Evolutionary conservation across 2,888 invertebrate species (phyloP).

Genomic region (Cryptosula pallasiana): DNA sequence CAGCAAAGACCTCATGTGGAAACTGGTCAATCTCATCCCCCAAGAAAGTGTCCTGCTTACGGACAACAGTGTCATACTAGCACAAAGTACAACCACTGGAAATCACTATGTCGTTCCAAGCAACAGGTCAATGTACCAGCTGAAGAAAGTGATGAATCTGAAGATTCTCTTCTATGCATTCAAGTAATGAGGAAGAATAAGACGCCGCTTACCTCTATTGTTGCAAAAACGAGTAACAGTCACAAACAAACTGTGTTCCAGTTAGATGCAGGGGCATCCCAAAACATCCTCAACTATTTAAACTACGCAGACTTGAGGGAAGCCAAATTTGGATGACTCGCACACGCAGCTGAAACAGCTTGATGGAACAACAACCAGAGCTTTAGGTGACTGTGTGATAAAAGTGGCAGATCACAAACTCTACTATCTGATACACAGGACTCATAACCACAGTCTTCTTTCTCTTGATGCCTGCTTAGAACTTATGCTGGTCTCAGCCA

Average conservation of each 20-base stretch:
- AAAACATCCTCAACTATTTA: neutral
- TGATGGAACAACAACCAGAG: too few species aligned
- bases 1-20: neutral
- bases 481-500: neutral
- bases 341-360: too few species aligned
- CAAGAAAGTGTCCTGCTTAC: constrained; percentile 11
- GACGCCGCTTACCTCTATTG: neutral
- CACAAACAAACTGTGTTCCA: neutral
- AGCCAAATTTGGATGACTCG: too few species aligned
- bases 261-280: neutral
- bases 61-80: neutral
- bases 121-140: neutral
- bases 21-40: neutral
- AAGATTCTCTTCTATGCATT: too few species aligned
- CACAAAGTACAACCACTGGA: neutral
- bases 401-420: neutral
- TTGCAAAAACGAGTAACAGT: neutral
- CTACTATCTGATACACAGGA: neutral
- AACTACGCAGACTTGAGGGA: too few species aligned
- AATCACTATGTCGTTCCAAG: neutral
- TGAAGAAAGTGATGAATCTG: constrained; percentile 1
- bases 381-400: too few species aligned
- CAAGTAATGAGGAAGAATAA: too few species aligned
- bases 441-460: constrained; percentile 3
- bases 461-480: constrained; percentile 1